These are phyloP conservation scores for Gallinago media DNA, from an alignment of 2,113 vertebrate species.

Conservation along the genomic window DNA sequence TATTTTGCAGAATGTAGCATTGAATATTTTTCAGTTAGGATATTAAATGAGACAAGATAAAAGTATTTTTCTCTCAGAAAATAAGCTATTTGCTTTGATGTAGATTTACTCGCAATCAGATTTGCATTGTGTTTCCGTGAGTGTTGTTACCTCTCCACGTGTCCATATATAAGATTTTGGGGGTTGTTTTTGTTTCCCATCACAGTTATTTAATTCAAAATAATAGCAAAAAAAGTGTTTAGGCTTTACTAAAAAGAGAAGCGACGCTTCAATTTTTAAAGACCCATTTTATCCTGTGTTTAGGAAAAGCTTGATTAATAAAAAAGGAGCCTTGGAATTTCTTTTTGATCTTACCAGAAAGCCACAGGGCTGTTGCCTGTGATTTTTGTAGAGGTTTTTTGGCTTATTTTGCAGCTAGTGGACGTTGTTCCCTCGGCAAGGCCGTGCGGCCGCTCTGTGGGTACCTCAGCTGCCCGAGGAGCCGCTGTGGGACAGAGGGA, in stretches of 20 bases:
- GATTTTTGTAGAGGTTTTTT: accelerated
- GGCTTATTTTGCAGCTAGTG: background rate
- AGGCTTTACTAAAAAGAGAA: background rate
- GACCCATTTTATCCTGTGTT: background rate
- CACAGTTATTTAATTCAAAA: background rate
- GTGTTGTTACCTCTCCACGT: background rate
- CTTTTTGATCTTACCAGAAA: background rate
- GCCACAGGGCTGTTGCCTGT: background rate
- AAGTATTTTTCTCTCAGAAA: too few relatives aligned
- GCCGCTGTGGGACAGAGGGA: background rate
- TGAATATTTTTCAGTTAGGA: background rate
- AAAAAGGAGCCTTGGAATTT: background rate
- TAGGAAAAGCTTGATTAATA: background rate
- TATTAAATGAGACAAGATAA: too few relatives aligned
- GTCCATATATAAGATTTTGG: accelerated
- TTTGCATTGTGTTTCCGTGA: background rate
- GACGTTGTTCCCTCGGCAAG: accelerated
- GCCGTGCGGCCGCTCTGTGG: accelerated
- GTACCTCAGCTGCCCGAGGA: accelerated
- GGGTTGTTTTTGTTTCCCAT: accelerated
- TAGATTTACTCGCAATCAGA: background rate
- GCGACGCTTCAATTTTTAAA: background rate
- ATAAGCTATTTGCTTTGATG: background rate
- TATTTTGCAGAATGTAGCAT: background rate
- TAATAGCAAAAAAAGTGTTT: background rate